Conservation (phyloP, 2,113 vertebrate species). For the Irena cyanogastra region DNA sequence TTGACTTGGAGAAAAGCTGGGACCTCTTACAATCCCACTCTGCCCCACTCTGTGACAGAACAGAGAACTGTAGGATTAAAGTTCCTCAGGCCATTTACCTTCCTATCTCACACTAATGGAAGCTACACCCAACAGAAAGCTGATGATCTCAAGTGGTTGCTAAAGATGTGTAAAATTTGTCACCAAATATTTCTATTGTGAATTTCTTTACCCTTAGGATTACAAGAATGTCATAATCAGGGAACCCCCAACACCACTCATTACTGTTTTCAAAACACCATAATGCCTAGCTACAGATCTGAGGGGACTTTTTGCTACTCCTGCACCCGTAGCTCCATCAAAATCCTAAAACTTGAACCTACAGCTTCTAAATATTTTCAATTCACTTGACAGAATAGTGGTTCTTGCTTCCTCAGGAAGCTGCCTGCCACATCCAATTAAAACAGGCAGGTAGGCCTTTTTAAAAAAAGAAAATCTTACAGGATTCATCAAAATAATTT, state of each 20-base stretch:
- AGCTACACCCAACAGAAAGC: neutral
- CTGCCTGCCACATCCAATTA: neutral
- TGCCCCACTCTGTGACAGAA: fast-evolving
- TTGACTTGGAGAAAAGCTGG: neutral
- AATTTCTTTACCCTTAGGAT: neutral
- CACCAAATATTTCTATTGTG: neutral
- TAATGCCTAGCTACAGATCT: neutral
- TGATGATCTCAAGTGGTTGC: neutral
- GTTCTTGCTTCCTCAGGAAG: neutral
- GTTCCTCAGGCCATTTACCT: neutral
- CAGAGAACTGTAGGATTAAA: neutral
- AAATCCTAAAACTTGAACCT: neutral
- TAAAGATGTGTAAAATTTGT: neutral
- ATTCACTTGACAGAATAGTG: neutral
- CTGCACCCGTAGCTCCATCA: neutral
- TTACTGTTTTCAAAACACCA: neutral
- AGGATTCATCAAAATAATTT: neutral
- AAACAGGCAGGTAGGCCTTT: neutral
- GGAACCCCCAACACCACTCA: fast-evolving
- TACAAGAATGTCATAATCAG: neutral
- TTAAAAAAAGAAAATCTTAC: neutral
- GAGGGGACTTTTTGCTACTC: neutral
- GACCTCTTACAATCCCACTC: neutral
- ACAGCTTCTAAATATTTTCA: neutral
- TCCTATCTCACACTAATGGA: neutral